Base-by-base conservation (phyloP, 2,797 vertebrate species). In the Astyanax mexicanus region DNA sequence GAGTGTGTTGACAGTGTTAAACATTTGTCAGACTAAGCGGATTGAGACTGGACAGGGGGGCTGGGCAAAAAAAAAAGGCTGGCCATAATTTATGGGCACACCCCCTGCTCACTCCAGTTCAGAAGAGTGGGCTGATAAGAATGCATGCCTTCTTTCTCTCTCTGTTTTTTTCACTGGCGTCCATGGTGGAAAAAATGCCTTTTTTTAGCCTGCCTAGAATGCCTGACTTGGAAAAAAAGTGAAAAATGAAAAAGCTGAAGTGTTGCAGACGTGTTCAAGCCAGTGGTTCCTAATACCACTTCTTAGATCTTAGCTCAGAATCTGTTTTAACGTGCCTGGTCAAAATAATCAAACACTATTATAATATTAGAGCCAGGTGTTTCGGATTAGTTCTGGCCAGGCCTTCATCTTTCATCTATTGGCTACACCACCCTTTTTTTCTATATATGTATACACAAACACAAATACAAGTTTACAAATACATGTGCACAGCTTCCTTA, bases 41-140 rank as follows among this genome's bases (percentile, higher is more conserved):
- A 64, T 47, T 75, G 25, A 52, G 57, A 13, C 4, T 42, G 19
- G 38, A 74, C 58, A 23, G 71, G 2, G 58, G 81, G 60, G 80
- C 2, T 17, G 27, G 70, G 40, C n/a, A 61, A 83, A 84, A 87
- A 83, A 87, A 44, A 27, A 54, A 37, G 13, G 29, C 38, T 40
- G 86, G 84, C 81, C 45, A 85, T 44, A 40, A 67, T 84, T 86
- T 78, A 80, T 83, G 83, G 81, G 84, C 75, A 79, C 68, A 86
- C 44, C 80, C 69, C 71, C 32, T 67, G 45, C 69, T 88, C 87
- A 85, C 85, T 57, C 73, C 62, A 32, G 84, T 87, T 88, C 81
- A 83, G 81, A 58, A 85, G 72, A 80, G 81, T 80, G 84, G 74
- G 80, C 70, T 35, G 82, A 84, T 57, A 86, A 82, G 87, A 90